Evolutionary conservation across 2,113 vertebrate species (phyloP), one percentile per base, ranked within the genome.

Genomic region (Megalops atlanticus): DNA sequence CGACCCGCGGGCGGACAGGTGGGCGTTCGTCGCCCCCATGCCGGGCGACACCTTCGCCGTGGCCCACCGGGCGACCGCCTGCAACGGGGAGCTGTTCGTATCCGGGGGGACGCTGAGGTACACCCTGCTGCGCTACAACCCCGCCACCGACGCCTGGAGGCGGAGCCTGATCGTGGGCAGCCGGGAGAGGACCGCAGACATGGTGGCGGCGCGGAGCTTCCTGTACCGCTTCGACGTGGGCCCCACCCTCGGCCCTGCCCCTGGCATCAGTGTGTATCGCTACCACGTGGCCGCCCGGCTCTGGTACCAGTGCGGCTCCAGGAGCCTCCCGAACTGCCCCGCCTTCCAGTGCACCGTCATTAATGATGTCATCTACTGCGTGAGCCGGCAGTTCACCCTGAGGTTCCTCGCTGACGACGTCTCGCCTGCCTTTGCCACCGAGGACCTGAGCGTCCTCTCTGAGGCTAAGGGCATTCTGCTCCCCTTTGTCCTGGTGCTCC

Each of bases 191-290:
- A 97, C 95, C 0, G 88, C 89, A 0, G 96, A 96, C 82, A 94
- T 99, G 91, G 94, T 95, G 78, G 93, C 95, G 0, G 84, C 91
- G 74, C 78, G 89, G 0, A 95, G 93, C 35, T 97, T 96, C 71
- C 86, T 99, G 77, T 98, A 99, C 82, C 95, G 96, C 8, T 99
- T 99, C 0, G 96, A 98, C 52, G 86, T 97, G 15, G 94, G 93
- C 85, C 92, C 94, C 0, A 72, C 88, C 47, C 80, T 90, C n/a
- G 96, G 95, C 10, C n/a, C n/a, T n/a, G n/a, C n/a, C 8, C 5
- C 6, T 7, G 27, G 6, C 6, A 85, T 99, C 36, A n/a, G 90
- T 0, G 96, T 96, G 70, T 93, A 96, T 84, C 96, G 97, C 76
- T 98, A 96, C 80, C 91, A 96, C 0, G 84, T 93, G 2, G 91